Evolutionary conservation across 2,113 vertebrate genomes (phyloP).

Genomic region (Bothrops jararaca): DNA sequence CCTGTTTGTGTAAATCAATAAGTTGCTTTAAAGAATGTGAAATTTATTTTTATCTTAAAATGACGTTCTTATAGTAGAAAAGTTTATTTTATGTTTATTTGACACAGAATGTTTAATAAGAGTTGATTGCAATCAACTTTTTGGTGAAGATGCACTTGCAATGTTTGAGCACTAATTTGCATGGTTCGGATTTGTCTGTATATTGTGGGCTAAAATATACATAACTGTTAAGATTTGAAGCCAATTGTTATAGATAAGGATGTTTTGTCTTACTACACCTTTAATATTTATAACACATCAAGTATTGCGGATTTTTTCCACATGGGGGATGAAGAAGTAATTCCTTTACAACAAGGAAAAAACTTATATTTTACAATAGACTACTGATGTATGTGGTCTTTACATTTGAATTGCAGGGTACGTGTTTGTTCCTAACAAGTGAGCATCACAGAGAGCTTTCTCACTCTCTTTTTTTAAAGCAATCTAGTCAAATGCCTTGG

Average conservation of each 20-base stretch:
- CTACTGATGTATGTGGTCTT: background rate
- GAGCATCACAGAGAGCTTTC: background rate
- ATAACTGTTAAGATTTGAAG: background rate
- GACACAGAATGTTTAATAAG: background rate
- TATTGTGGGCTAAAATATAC: background rate
- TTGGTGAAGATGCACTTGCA: background rate
- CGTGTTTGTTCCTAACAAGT: background rate
- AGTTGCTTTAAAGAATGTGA: background rate
- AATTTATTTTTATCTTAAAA: background rate
- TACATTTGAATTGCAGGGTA: background rate
- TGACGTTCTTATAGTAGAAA: background rate
- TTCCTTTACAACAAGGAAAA: background rate
- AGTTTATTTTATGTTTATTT: background rate
- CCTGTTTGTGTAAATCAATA: background rate
- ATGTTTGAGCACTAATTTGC: background rate
- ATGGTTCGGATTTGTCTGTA: background rate
- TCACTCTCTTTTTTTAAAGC: background rate
- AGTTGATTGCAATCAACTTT: background rate
- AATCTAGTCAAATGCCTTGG: background rate
- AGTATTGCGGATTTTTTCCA: background rate
- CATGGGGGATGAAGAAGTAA: background rate
- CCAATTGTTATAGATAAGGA: background rate
- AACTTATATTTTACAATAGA: background rate
- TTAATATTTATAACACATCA: background rate
- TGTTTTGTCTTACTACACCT: background rate